Conservation (phyloP, 2,113 vertebrate species). For the Nannospalax galili region DNA sequence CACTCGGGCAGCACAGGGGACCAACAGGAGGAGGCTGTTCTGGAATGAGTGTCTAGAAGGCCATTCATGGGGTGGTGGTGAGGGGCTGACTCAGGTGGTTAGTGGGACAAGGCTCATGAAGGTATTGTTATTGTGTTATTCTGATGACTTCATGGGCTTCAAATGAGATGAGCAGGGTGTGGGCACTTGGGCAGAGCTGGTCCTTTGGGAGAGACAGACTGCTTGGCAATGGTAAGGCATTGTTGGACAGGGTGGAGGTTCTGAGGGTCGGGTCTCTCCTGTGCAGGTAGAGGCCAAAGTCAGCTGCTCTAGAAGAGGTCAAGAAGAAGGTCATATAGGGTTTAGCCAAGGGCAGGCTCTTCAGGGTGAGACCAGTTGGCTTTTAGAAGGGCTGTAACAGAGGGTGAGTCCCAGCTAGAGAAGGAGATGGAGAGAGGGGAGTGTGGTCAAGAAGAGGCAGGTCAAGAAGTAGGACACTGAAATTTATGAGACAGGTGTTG, state of each 20-base stretch:
- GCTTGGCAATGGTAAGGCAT: not conserved
- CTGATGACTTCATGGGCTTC: not conserved
- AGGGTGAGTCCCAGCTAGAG: not conserved
- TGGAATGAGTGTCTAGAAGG: not conserved
- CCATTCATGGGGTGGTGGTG: not conserved
- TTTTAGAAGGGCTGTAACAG: not conserved
- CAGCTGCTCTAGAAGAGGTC: not conserved
- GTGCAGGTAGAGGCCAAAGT: not conserved
- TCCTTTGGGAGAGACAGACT: not conserved
- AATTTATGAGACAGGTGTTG: not conserved
- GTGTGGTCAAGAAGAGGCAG: not conserved
- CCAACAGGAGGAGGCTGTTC: not conserved
- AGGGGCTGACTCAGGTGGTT: not conserved
- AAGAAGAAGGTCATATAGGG: not conserved
- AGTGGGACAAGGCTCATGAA: not conserved
- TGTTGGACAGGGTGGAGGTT: not conserved
- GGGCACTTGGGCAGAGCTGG: not conserved
- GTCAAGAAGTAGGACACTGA: not conserved
- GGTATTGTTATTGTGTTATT: not conserved
- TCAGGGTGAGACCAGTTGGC: not conserved
- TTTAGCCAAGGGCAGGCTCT: not conserved
- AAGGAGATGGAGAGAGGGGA: not conserved
- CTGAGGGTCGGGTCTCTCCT: not conserved
- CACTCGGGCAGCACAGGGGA: not conserved
- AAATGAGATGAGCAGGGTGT: not conserved